Percentiles rank a stretch among this genome's conserved stretches.
Evolutionary conservation across 2,113 vertebrate species (phyloP).

Genomic region (Tragelaphus scriptus): DNA sequence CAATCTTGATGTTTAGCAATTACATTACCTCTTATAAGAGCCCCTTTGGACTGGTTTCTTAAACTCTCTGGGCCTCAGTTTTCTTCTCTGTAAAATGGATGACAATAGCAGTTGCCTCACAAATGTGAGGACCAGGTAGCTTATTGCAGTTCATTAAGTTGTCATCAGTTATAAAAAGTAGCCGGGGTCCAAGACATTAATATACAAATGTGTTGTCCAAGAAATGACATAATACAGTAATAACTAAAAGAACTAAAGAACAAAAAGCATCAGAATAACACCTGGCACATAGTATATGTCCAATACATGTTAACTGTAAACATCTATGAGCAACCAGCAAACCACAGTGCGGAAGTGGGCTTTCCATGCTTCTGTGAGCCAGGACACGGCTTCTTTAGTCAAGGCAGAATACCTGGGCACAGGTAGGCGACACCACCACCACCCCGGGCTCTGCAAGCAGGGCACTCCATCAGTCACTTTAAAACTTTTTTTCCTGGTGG

Average conservation of each 20-base stretch:
- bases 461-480: not conserved
- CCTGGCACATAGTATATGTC: not conserved
- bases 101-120: not conserved
- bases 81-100: not conserved
- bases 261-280: not conserved
- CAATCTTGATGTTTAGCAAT: not conserved
- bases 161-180: not conserved
- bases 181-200: not conserved
- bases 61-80: not conserved
- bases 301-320: not conserved
- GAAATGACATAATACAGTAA: not conserved
- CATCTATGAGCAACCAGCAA: not conserved
- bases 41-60: not conserved
- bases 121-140: not conserved
- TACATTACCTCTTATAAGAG: not conserved
- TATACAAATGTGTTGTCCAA: not conserved
- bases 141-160: not conserved
- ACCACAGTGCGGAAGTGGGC: not conserved
- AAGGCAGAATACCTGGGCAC: not conserved
- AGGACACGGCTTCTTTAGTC: rapidly evolving
- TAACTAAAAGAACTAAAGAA: not conserved
- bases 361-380: not conserved
- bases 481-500: not conserved
- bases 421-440: too few species aligned
- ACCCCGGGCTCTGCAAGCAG: not conserved